Evolutionary conservation across 2,888 invertebrate species (phyloP), one percentile per base, ranked within the genome.

Genomic region (Galerucella nymphaeae): DNA sequence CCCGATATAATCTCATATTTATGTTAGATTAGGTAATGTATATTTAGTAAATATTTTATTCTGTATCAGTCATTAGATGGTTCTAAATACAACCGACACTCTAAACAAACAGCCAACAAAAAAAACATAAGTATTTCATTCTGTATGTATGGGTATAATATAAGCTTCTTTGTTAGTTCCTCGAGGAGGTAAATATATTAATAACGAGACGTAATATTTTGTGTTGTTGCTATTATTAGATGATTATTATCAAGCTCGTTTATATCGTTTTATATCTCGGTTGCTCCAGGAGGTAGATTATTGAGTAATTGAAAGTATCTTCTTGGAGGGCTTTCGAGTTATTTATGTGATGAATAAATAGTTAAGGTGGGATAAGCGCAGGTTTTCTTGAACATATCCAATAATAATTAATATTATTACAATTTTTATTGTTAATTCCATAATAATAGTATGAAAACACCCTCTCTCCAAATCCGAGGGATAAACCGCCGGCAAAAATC

Each of bases 151-250:
- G 16, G 50, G 50, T 50, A 50, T 50, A 50, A 50, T 0, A 18
- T 53, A 10, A 53, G 53, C 18, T 53, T 16, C 10, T 53, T 18
- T 50, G 50, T 50, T 50, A 50, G 53, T 53, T 53, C 2, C 18
- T 53, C 10, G 18, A 65, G 55, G 57, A 57, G 30, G 45, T 41
- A 66, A 18, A 42, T 3, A 57, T 20, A 66, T 55, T 65, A 65
- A 65, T 55, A 66, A 55, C 64, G 16, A 55, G 55, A 16, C 14
- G 53, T 53, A 57, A 66, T 66, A 55, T 42, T 66, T 23, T 13
- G 41, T 14, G 13, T 41, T 66, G 55, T 57, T 57, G 66, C 42
- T 41, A 66, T 66, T 65, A 65, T 38, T 65, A 30, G 23, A 48
- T 64, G 38, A 65, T 53, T 66, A 66, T 66, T 57, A 55, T 66